These are phyloP conservation scores for Sitobion miscanthi DNA, from an alignment of 1,140 invertebrate species.

Conservation along the genomic window DNA sequence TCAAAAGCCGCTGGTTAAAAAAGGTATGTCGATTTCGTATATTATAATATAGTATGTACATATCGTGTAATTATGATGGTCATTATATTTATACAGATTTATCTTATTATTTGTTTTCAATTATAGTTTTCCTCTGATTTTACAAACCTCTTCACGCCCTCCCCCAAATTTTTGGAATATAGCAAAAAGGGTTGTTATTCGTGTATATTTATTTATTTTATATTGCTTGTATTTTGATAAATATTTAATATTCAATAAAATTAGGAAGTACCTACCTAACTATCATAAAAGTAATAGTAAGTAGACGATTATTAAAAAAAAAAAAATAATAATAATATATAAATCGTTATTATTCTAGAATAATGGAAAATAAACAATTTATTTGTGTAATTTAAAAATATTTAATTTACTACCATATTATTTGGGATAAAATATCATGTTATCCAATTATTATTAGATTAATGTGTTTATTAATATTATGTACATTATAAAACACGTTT, in stretches of 20 bases:
- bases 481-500: neutral
- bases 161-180: neutral
- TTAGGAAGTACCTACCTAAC: neutral
- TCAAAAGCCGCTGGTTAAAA: constrained; percentile 45
- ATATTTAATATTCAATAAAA: neutral
- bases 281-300: neutral
- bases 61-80: neutral
- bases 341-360: too few species aligned
- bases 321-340: neutral
- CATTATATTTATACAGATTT: neutral
- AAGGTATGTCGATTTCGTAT: constrained; percentile 32
- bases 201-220: neutral
- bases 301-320: neutral
- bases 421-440: neutral
- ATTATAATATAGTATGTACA: neutral
- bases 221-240: neutral
- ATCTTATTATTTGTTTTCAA: neutral
- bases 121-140: neutral
- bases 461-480: neutral
- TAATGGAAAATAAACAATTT: neutral
- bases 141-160: neutral
- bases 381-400: neutral
- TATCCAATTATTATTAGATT: neutral
- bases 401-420: neutral
- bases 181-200: neutral